Percentiles rank a stretch among this genome's conserved stretches.
phyloP scores from a whole-genome alignment of 2,888 invertebrate genomes.

The Conistra vaccinii region DNA sequence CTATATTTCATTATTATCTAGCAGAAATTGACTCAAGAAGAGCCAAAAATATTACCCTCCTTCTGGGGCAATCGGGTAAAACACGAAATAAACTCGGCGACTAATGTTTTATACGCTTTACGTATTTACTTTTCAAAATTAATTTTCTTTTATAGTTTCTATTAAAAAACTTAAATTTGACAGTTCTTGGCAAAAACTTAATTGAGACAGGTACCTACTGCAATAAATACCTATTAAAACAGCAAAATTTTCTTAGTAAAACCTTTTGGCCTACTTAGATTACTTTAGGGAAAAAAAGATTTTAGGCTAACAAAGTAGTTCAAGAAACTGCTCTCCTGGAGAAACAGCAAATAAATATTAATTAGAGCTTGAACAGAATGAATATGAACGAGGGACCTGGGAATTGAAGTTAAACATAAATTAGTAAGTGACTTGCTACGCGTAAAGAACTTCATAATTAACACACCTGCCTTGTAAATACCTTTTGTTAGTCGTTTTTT shows the following conservation, averaged over 20 bases:
- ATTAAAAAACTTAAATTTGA: too few species aligned
- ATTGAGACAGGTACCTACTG: slow-evolving; percentile 12
- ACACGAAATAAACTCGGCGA: too few species aligned
- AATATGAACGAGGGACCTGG: slow-evolving; percentile 23
- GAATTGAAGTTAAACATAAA: slow-evolving; percentile 18
- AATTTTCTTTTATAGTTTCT: too few species aligned
- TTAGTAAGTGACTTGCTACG: background rate
- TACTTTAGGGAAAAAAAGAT: slow-evolving; percentile 18
- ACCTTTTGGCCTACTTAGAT: background rate
- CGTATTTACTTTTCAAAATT: too few species aligned
- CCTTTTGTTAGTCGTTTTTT: background rate
- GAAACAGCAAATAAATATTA: slow-evolving; percentile 24
- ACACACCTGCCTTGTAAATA: background rate
- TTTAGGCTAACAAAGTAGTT: slow-evolving; percentile 11
- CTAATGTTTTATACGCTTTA: background rate
- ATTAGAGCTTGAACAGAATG: slow-evolving; percentile 26
- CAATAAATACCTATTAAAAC: too few species aligned
- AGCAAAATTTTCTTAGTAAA: background rate
- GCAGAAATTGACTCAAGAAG: too few species aligned
- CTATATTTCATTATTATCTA: too few species aligned
- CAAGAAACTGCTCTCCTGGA: too few species aligned
- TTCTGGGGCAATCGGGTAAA: too few species aligned
- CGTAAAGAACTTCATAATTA: background rate
- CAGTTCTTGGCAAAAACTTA: slow-evolving; percentile 7
- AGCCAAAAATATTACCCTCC: too few species aligned